A percentile compares a stretch with the other conserved stretches of the same genome.
Evolutionary conservation across 53 echinoderm and acorn worm species (phyloP).

Genomic region (Paracentrotus lividus): DNA sequence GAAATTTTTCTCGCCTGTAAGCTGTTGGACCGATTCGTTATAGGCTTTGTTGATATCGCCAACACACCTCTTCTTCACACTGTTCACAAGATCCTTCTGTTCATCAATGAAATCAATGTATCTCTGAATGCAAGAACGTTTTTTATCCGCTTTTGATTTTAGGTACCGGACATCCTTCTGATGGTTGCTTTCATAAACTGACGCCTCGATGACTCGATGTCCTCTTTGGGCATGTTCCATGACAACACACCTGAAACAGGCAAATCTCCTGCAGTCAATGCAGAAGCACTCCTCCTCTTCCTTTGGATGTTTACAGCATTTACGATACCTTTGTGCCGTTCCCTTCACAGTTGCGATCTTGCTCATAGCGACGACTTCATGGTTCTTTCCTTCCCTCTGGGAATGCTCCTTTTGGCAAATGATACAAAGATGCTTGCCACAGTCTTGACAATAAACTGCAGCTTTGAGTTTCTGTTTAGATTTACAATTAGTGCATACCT

Average conservation of each 20-base stretch:
- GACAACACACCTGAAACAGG: background rate
- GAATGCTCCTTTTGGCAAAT: too few relatives aligned
- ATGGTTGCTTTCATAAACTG: background rate
- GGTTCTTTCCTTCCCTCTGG: too few relatives aligned
- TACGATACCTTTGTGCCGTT: background rate
- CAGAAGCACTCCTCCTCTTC: constrained; percentile 63
- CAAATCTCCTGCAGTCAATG: background rate
- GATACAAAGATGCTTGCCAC: too few relatives aligned
- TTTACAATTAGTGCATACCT: too few relatives aligned
- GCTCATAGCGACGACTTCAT: background rate
- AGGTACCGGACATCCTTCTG: background rate
- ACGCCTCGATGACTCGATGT: background rate
- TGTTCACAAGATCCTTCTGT: background rate
- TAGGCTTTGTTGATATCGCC: constrained; percentile 24
- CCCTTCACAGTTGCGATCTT: background rate
- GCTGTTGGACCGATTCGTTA: background rate
- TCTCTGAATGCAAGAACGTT: background rate
- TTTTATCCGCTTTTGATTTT: background rate
- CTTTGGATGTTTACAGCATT: constrained; percentile 43
- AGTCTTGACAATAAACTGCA: too few relatives aligned
- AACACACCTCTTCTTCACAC: background rate
- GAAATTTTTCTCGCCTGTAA: background rate
- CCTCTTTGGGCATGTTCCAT: constrained; percentile 5
- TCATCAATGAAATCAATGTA: constrained; percentile 47
- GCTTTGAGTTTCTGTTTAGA: too few relatives aligned